A percentile compares a stretch with the other conserved stretches of the same genome.
phyloP scores from a whole-genome alignment of 2,888 invertebrate species.

The Timema cristinae region DNA sequence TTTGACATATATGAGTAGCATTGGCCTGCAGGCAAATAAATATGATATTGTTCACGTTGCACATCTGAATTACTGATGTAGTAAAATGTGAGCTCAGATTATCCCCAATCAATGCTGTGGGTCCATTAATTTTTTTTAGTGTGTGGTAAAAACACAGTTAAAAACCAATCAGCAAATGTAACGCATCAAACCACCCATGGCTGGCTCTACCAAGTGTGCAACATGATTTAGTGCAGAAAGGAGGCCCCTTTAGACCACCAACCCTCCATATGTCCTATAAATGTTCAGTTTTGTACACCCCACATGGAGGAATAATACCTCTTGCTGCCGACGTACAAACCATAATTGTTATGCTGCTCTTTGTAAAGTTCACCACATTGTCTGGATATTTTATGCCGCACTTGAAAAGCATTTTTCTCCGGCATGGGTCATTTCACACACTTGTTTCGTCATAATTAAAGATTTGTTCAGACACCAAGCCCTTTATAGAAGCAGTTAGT shows the following conservation, averaged over 20 bases:
- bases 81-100: not conserved
- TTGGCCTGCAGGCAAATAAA: not conserved
- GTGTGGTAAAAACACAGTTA: not conserved
- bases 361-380: slow-evolving; percentile 29
- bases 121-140: not conserved
- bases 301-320: slow-evolving; percentile 28
- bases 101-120: not conserved
- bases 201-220: slow-evolving; percentile 5
- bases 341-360: slow-evolving; percentile 29
- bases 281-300: slow-evolving; percentile 29
- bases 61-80: not conserved
- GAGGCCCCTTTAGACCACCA: slow-evolving; percentile 27
- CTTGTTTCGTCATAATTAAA: no score
- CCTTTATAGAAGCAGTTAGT: no score
- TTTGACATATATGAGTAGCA: not conserved
- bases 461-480: no score
- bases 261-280: slow-evolving; percentile 29
- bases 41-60: slow-evolving; percentile 13
- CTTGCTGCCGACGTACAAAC: slow-evolving; percentile 27
- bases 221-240: slow-evolving; percentile 9
- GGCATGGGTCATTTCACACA: no score
- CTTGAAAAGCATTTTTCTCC: slow-evolving; percentile 8
- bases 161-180: not conserved
- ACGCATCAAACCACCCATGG: slow-evolving; percentile 7
- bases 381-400: slow-evolving; percentile 31